These are phyloP conservation scores for Anabacerthia variegaticeps DNA, from an alignment of 2,797 vertebrate genomes.

Conservation along the genomic window DNA sequence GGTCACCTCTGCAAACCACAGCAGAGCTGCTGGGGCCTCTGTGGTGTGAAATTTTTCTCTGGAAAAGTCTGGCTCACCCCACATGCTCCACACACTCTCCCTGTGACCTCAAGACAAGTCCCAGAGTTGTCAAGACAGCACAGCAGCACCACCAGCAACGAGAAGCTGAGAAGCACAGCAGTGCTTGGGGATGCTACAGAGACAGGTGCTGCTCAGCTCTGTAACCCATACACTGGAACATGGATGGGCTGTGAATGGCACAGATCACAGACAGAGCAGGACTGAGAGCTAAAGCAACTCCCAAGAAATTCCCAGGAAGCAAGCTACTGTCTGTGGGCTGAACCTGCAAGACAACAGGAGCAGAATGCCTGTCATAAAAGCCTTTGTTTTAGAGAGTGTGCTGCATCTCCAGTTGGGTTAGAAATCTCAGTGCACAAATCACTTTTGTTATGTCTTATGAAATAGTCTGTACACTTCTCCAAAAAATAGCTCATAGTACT, in stretches of 20 bases:
- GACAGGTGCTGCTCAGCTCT: neutral
- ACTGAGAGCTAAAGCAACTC: neutral
- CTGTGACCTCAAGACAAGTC: neutral
- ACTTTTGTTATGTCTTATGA: neutral
- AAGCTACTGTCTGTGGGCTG: neutral
- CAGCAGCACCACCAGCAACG: neutral
- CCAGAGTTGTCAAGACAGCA: neutral
- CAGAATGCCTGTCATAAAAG: neutral
- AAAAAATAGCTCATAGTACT: neutral
- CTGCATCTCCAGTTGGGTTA: neutral
- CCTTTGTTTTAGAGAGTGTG: neutral
- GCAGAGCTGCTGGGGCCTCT: neutral
- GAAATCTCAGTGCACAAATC: neutral
- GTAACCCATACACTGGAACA: accelerated
- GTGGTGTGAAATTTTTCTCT: accelerated
- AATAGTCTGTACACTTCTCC: neutral
- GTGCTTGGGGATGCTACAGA: neutral
- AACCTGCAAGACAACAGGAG: neutral
- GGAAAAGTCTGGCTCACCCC: neutral
- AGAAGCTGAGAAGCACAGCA: neutral
- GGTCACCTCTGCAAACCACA: neutral
- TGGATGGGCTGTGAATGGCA: neutral
- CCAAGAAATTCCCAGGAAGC: neutral
- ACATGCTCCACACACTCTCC: accelerated
- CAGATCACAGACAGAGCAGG: neutral